Percentiles rank a stretch among this genome's conserved stretches.
phyloP scores from a whole-genome alignment of 2,888 invertebrate genomes.

The Dyspetes luteomarginatus region DNA sequence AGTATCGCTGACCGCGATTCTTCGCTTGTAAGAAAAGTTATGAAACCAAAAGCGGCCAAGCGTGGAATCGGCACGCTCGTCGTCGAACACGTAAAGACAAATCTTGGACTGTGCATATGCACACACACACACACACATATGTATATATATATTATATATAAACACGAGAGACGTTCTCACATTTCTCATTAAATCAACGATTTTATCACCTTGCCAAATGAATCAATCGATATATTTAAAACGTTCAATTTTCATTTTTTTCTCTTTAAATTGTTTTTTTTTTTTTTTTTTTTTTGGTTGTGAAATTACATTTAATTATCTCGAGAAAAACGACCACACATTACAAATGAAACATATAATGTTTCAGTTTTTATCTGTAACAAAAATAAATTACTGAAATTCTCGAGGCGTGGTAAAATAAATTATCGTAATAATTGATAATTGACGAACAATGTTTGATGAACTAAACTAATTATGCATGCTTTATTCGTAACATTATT shows the following conservation, averaged over 20 bases:
- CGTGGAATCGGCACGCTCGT: conserved; percentile 52
- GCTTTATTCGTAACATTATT: too few species aligned
- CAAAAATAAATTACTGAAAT: too few species aligned
- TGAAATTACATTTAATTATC: not conserved
- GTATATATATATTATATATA: not conserved
- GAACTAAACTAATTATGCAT: too few species aligned
- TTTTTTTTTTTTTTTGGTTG: conserved; percentile 7
- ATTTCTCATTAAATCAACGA: conserved; percentile 50
- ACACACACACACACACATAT: not conserved
- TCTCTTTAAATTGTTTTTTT: not conserved
- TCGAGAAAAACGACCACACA: too few species aligned
- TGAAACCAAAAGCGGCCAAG: conserved; percentile 77
- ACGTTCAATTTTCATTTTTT: not conserved
- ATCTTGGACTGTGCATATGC: not conserved
- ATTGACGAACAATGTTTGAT: not conserved
- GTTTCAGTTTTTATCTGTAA: too few species aligned
- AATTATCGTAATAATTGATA: not conserved
- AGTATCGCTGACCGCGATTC: conserved; percentile 80
- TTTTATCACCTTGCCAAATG: conserved; percentile 50
- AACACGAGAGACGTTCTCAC: conserved; percentile 48
- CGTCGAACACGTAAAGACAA: conserved; percentile 14
- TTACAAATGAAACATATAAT: too few species aligned
- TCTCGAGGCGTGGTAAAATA: too few species aligned
- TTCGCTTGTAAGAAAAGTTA: conserved; percentile 66
- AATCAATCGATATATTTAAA: conserved; percentile 41